phyloP scores from a whole-genome alignment of 2,113 vertebrate species.

The Ophiodon elongatus region DNA sequence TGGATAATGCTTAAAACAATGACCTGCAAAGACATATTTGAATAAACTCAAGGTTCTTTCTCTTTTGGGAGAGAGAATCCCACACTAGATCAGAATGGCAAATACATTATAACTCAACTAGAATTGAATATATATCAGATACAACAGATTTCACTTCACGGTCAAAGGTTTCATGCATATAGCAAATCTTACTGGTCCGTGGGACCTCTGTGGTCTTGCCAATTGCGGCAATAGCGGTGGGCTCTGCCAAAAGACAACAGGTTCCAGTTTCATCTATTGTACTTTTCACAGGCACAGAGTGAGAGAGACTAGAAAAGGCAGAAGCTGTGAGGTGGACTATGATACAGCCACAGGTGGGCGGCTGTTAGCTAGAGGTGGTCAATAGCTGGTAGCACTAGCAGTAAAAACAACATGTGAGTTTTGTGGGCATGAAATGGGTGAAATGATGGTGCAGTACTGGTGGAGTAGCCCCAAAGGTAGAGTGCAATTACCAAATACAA shows the following conservation, averaged over 20 bases:
- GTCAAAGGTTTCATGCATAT: constrained; percentile 70
- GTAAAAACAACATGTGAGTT: constrained; percentile 38
- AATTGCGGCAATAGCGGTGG: constrained; percentile 72
- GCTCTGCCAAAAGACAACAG: constrained; percentile 84
- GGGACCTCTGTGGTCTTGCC: constrained; percentile 75
- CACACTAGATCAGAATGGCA: neutral
- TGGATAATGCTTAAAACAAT: neutral
- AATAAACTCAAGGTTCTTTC: neutral
- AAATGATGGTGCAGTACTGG: constrained; percentile 8
- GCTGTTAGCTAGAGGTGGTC: constrained; percentile 62
- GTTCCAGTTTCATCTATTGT: constrained; percentile 70
- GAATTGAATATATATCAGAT: neutral
- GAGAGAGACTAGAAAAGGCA: constrained; percentile 44
- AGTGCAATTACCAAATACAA: constrained; percentile 10
- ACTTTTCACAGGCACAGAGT: constrained; percentile 37
- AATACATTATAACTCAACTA: neutral
- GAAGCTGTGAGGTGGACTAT: constrained; percentile 44
- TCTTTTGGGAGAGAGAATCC: neutral
- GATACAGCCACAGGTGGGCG: constrained; percentile 48
- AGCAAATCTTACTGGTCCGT: constrained; percentile 81
- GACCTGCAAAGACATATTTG: neutral
- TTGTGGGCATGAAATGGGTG: constrained; percentile 16
- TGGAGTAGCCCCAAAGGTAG: neutral
- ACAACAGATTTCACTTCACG: constrained; percentile 10
- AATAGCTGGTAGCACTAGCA: constrained; percentile 64